phyloP scores from a whole-genome alignment of 2,113 vertebrate species.

The Delphinus delphis region DNA sequence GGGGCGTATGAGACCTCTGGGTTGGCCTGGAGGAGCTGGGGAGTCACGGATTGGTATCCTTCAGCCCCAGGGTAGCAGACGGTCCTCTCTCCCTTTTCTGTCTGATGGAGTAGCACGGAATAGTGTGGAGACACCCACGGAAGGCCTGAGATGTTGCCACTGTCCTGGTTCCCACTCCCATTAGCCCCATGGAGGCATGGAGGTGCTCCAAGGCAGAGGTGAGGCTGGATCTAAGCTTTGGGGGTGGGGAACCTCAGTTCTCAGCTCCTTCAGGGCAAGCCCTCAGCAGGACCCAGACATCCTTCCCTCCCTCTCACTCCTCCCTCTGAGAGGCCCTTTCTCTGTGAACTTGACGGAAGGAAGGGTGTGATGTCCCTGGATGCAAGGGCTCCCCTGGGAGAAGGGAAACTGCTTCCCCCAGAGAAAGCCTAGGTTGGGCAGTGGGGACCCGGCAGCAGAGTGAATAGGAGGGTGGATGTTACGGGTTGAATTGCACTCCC shows the following conservation, averaged over 20 bases:
- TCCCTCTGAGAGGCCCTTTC: neutral
- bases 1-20: neutral
- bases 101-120: no score
- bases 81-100: neutral
- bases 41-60: neutral
- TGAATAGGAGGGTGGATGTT: neutral
- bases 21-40: neutral
- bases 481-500: neutral
- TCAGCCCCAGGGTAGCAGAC: neutral
- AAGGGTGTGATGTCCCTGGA: no score
- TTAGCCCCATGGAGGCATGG: neutral
- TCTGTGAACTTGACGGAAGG: neutral
- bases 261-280: neutral
- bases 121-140: rapidly evolving
- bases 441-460: neutral
- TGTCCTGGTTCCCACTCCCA: neutral
- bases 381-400: neutral
- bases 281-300: neutral
- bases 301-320: neutral
- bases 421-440: no score
- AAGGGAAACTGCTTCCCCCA: neutral
- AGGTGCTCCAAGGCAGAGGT: no score
- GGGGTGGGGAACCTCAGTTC: neutral
- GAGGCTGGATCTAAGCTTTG: neutral
- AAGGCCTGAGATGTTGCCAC: no score